Evolutionary conservation across 1,140 invertebrate species (phyloP).

Genomic region (Drosophila ficusphila): DNA sequence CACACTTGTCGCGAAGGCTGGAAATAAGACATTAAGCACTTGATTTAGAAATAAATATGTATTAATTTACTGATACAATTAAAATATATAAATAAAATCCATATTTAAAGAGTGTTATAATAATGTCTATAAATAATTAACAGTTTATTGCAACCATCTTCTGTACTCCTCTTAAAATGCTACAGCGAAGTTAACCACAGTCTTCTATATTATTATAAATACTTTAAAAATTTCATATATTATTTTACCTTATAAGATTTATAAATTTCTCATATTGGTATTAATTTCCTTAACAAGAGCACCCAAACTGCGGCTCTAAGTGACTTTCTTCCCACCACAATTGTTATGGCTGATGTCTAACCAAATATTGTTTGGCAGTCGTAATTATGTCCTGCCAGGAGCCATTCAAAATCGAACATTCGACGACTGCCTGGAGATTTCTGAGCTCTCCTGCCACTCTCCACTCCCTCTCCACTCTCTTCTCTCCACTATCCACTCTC

Average conservation of each 20-base stretch:
- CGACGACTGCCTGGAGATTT: slow-evolving; percentile 1
- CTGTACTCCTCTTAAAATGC: no score
- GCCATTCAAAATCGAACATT: slow-evolving; percentile 36
- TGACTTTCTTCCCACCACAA: not conserved
- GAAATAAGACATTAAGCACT: not conserved
- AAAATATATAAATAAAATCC: no score
- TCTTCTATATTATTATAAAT: no score
- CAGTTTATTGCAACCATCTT: no score
- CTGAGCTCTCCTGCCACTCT: not conserved
- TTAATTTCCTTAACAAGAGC: slow-evolving; percentile 10
- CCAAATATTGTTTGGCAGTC: slow-evolving; percentile 51
- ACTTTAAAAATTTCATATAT: no score
- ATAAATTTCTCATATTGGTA: not conserved
- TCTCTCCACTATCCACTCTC: not conserved
- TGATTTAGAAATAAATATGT: not conserved
- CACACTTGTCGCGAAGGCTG: slow-evolving; percentile 9
- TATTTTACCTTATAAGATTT: no score
- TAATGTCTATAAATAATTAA: no score
- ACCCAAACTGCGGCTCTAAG: slow-evolving; percentile 1
- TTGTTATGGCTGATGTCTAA: slow-evolving; percentile 28
- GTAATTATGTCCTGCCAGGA: slow-evolving; percentile 59
- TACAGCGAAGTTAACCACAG: no score
- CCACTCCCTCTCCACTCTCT: not conserved
- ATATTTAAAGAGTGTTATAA: no score
- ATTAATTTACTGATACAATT: not conserved